phyloP scores from a whole-genome alignment of 2,888 invertebrate genomes.

The Ganaspis brasiliensis region DNA sequence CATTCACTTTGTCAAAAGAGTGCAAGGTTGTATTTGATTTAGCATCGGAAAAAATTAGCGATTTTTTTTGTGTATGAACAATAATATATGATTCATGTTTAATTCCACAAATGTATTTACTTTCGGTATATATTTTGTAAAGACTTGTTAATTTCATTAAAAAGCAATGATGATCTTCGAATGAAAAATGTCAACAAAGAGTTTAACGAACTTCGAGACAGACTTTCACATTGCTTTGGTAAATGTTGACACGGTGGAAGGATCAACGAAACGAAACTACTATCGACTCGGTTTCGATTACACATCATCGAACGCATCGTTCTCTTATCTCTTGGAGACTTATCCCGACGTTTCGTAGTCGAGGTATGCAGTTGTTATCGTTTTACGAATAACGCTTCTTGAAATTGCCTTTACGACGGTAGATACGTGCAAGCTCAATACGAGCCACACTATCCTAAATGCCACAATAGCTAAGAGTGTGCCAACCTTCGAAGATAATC shows the following conservation, averaged over 20 bases:
- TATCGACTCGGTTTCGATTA: no score
- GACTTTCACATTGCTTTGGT: conserved; percentile 28
- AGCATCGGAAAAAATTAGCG: conserved; percentile 19
- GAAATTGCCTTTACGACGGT: conserved; percentile 65
- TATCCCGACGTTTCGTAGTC: conserved; percentile 6
- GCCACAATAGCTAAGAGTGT: conserved; percentile 30
- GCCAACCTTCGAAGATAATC: conserved; percentile 26
- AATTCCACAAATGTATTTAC: no score
- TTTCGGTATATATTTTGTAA: no score
- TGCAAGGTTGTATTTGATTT: conserved; percentile 23
- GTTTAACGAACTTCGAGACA: conserved; percentile 24
- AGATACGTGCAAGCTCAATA: conserved; percentile 48
- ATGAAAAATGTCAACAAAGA: conserved; percentile 24
- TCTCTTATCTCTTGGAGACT: conserved; percentile 43
- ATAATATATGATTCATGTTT: no score
- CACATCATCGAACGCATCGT: no score
- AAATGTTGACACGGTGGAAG: conserved; percentile 37
- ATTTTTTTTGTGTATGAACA: no score
- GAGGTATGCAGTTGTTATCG: conserved; percentile 63
- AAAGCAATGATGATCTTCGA: background rate
- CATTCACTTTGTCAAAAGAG: conserved; percentile 14
- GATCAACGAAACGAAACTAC: conserved; percentile 26
- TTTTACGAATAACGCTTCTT: conserved; percentile 70
- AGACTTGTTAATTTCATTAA: background rate
- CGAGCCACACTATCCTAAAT: conserved; percentile 13